A percentile compares a stretch with the other conserved stretches of the same genome.
Conservation (phyloP, 2,113 vertebrate genomes). For the Calyptommatus sinebrachiatus region DNA sequence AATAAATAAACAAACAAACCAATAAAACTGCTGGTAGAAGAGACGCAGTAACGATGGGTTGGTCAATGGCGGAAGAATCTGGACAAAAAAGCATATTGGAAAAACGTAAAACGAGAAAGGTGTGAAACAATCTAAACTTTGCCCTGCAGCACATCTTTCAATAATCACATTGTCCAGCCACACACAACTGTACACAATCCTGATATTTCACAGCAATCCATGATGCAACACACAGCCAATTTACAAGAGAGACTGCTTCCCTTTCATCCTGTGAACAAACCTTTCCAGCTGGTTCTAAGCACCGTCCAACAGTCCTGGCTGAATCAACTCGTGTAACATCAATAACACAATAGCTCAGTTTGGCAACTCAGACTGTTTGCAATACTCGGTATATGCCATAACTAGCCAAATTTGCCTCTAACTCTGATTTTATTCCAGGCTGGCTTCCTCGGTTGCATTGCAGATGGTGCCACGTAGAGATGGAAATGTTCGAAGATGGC, state of each 20-base stretch:
- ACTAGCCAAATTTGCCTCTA: conserved; percentile 64
- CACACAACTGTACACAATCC: conserved; percentile 57
- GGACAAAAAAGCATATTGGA: conserved; percentile 22
- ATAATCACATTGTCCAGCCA: conserved; percentile 57
- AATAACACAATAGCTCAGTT: conserved; percentile 63
- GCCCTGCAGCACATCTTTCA: conserved; percentile 47
- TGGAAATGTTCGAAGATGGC: conserved; percentile 56
- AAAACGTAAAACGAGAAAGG: conserved; percentile 59
- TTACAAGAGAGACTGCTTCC: conserved; percentile 44
- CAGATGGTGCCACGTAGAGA: conserved; percentile 63
- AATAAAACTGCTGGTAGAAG: conserved; percentile 47
- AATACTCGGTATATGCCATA: conserved; percentile 61
- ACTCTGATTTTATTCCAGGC: conserved; percentile 62
- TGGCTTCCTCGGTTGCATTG: conserved; percentile 41
- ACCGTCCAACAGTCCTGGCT: conserved; percentile 53
- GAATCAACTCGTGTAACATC: conserved; percentile 49
- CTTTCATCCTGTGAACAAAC: conserved; percentile 61
- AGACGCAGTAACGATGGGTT: conserved; percentile 39
- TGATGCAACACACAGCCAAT: conserved; percentile 48
- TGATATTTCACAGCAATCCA: conserved; percentile 51
- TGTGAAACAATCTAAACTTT: conserved; percentile 51
- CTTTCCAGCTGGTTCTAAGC: conserved; percentile 53
- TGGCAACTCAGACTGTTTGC: conserved; percentile 66
- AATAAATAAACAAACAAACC: too few relatives aligned
- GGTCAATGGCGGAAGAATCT: conserved; percentile 18